Conservation (phyloP, 2,888 invertebrate species). For the Spialia ferax region DNA sequence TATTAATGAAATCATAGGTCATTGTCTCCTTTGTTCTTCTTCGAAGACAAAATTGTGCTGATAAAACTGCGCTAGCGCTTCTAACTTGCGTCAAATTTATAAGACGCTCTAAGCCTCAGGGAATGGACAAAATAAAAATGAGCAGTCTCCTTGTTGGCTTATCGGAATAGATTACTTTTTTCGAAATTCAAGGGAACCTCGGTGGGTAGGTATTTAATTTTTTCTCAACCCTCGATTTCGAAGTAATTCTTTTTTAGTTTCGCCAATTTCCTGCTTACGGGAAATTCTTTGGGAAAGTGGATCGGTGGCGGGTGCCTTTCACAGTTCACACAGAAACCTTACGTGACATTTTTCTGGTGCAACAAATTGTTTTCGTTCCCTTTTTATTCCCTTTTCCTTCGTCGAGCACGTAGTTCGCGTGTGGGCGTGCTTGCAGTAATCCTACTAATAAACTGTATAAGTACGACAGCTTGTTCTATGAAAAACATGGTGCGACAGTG, state of each 20-base stretch:
- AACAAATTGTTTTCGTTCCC: conserved; percentile 57
- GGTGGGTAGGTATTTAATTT: conserved; percentile 57
- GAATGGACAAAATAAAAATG: conserved; percentile 84
- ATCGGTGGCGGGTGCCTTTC: conserved; percentile 46
- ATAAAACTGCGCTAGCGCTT: conserved; percentile 22
- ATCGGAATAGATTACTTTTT: conserved; percentile 84
- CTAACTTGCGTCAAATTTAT: conserved; percentile 45
- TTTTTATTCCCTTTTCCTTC: conserved; percentile 56
- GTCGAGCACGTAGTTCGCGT: conserved; percentile 69
- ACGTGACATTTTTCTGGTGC: conserved; percentile 60
- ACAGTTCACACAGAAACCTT: conserved; percentile 53
- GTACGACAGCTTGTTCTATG: conserved; percentile 28
- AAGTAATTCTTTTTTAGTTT: conserved; percentile 47
- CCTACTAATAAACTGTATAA: conserved; percentile 35
- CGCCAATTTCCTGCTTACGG: conserved; percentile 45
- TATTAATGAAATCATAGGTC: no score
- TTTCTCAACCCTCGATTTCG: conserved; percentile 60
- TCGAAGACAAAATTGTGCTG: neutral
- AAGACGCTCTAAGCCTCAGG: conserved; percentile 78
- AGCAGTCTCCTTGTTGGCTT: conserved; percentile 82
- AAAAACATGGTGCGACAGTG: conserved; percentile 15
- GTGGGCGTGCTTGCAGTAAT: conserved; percentile 64
- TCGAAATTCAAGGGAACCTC: conserved; percentile 69
- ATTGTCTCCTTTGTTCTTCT: no score
- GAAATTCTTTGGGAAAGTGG: conserved; percentile 44